Percentiles rank a stretch among this genome's conserved stretches.
Conservation (phyloP, 2,888 invertebrate genomes). For the Lithophane leautieri region DNA sequence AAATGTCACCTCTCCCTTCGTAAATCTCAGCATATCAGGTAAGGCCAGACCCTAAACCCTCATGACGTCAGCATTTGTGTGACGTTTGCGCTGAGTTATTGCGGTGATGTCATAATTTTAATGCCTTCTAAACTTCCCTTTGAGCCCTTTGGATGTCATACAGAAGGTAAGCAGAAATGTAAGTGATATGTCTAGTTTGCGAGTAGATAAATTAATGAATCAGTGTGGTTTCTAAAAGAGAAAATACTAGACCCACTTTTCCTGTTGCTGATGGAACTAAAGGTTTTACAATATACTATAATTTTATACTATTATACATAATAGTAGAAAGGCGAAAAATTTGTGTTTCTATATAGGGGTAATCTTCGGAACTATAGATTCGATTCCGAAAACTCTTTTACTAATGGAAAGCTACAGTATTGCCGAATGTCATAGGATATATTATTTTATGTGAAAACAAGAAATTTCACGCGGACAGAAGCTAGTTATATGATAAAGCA, state of each 20-base stretch:
- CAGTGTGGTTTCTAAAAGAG: not conserved
- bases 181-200: constrained; percentile 19
- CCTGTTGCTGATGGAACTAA: not conserved
- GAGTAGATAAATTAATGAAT: not conserved
- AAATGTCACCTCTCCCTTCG: constrained; percentile 26
- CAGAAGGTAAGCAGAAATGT: constrained; percentile 12
- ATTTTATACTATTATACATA: too few species aligned
- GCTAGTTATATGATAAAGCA: too few species aligned
- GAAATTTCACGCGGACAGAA: too few species aligned
- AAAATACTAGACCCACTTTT: not conserved
- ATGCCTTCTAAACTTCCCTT: constrained; percentile 55
- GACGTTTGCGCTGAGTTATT: constrained; percentile 61
- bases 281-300: not conserved
- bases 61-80: constrained; percentile 58
- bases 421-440: too few species aligned
- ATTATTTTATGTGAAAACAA: too few species aligned
- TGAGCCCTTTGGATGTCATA: constrained; percentile 39
- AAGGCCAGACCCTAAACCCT: constrained; percentile 46
- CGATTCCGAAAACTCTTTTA: too few species aligned
- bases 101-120: constrained; percentile 60
- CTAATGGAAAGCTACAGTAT: too few species aligned
- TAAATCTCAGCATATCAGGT: constrained; percentile 52
- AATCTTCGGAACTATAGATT: too few species aligned
- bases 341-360: too few species aligned
- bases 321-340: too few species aligned